Evolutionary conservation across 1,140 invertebrate species (phyloP), one percentile per base, ranked within the genome.

Genomic region (Wiebesia pumilae): DNA sequence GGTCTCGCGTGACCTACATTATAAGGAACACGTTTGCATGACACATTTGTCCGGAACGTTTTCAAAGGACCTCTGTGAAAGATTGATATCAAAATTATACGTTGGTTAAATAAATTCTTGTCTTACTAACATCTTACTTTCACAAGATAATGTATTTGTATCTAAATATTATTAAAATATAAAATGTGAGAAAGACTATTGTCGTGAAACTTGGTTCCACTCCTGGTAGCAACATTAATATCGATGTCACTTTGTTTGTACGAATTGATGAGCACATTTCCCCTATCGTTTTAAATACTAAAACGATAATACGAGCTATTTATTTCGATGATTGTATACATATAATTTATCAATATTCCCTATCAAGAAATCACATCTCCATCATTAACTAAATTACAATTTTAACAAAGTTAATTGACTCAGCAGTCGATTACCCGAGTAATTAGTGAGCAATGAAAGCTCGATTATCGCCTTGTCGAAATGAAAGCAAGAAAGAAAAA

Each of bases 371-470:
- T 58, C 54, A 16, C 54, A 21, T 21, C 19, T 19, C 19, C 19
- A 21, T 16, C 54, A 58, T 58, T n/a, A 14, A 14, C n/a, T 67
- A 67, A n/a, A 40, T 73, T 40, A 21, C 33, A 73, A 40, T 73
- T 33, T 73, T 33, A 35, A 69, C 58, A 65, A 14, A n/a, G n/a
- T 58, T 54, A 83, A 69, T 83, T 78, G 80, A 85, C 79, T 85
- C 30, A 4, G 43, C 78, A 77, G 71, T 85, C 78, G 86, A 81
- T 88, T 40, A 38, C 51, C 79, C 67, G 0, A 6, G 47, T 40
- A 81, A 85, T 83, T 88, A 58, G 75, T 35, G 79, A 7, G 82
- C 87, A 87, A 87, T 85, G 79, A 85, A n/a, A 43, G 33, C 38
- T 79, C 69, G 77, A 88, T 62, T 83, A 79, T n/a, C 73, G 40